These are phyloP conservation scores for Capreolus pygargus DNA, from an alignment of 2,113 vertebrate genomes.

Conservation along the genomic window DNA sequence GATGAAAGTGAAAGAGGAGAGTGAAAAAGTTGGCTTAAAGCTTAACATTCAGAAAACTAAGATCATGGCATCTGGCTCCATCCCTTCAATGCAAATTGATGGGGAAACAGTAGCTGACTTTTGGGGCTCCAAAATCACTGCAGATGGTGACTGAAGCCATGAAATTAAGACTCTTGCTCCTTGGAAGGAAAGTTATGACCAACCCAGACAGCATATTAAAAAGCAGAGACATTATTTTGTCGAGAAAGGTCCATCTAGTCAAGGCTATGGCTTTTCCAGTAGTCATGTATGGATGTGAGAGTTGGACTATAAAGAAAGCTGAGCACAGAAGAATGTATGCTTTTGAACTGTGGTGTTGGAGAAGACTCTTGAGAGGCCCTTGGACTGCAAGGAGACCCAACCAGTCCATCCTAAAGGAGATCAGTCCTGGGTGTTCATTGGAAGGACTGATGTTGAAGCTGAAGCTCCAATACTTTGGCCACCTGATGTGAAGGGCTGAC, in stretches of 20 bases:
- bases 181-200: too few relatives aligned
- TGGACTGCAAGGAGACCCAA: neutral
- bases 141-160: neutral
- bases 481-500: neutral
- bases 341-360: neutral
- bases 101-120: neutral
- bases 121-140: neutral
- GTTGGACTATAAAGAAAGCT: neutral
- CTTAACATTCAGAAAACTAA: too few relatives aligned
- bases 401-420: neutral
- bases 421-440: neutral
- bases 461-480: neutral
- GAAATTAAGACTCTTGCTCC: too few relatives aligned
- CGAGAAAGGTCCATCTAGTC: too few relatives aligned
- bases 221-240: too few relatives aligned
- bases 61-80: too few relatives aligned
- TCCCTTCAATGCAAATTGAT: too few relatives aligned
- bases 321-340: rapidly evolving
- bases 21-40: too few relatives aligned
- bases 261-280: too few relatives aligned
- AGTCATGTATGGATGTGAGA: neutral
- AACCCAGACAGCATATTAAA: too few relatives aligned
- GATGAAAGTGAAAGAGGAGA: too few relatives aligned
- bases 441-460: neutral
- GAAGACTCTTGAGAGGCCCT: neutral